Base-by-base conservation (phyloP, 53 echinoderm and acorn worm species). In the Astropecten irregularis region DNA sequence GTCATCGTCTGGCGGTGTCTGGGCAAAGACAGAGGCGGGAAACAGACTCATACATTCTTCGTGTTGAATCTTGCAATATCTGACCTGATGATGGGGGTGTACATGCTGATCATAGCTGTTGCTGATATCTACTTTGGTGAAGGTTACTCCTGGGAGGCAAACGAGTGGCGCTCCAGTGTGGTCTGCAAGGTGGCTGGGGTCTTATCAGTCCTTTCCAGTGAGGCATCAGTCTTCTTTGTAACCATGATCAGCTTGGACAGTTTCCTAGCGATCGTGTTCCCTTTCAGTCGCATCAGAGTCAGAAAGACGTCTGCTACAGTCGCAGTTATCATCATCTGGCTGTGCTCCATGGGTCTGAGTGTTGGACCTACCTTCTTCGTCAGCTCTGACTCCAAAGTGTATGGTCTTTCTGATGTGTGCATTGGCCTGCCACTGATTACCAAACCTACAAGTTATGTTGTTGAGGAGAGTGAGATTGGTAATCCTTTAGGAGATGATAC, bases 71-170 rank as follows among this genome's bases (percentile, higher is more conserved):
- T 87, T 33, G 87, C 79, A 16, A 34, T 39, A 42, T 67, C 87
- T 0, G 87, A 87, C 40, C 58, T 87, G 32, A 62, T 87, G 28
- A 87, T 87, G 87, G 87, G 87, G 2, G n/a, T 71, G 35, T 88
- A 88, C 42, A 82, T 88, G 88, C n/a, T 88, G 10, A 49, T 88
- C 10, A 38, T 88, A n/a, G 88, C 88, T 4, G 26, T 20, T 14
- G 69, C 69, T 34, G 82, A 88, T 52, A 21, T 61, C n/a, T 62
- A 46, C 34, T 70, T 48, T 28, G 82, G 88, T 1, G 88, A 82
- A 2, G 42, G 47, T 0, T 88, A 88, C 50, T 82, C 61, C 42
- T 56, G 70, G 34, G 18, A 31, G 2, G 55, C 82, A 2, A 23
- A 20, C 9, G 50, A 40, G 34, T 87, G 87, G 87, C 77, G 87